phyloP scores from a whole-genome alignment of 64 coral and sea anemone genomes.

The Pocillopora verrucosa region DNA sequence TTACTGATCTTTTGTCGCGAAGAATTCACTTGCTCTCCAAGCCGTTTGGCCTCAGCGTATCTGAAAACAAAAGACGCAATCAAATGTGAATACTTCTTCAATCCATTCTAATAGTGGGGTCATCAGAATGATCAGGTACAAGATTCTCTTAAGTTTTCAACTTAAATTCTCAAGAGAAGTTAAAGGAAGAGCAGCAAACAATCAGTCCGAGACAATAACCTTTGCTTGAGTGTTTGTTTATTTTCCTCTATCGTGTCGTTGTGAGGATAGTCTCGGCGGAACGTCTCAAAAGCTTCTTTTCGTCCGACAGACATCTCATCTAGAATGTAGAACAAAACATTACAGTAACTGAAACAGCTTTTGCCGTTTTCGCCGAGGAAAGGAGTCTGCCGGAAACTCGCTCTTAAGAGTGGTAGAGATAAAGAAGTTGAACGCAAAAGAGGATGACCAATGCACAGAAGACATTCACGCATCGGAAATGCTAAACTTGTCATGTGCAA shows the following conservation, averaged over 20 bases:
- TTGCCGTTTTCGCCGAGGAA: too few relatives aligned
- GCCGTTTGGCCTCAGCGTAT: constrained; percentile 84
- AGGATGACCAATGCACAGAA: too few relatives aligned
- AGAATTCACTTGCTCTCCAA: constrained; percentile 93
- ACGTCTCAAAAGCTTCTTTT: constrained; percentile 95
- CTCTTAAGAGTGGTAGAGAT: too few relatives aligned
- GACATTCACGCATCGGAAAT: too few relatives aligned
- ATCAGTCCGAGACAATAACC: constrained; percentile 28
- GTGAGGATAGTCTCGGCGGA: constrained; percentile 87
- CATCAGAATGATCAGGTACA: not conserved
- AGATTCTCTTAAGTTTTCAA: not conserved
- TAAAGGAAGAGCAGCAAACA: not conserved
- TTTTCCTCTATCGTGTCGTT: constrained; percentile 91
- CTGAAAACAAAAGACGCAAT: constrained; percentile 11
- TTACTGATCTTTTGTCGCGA: constrained; percentile 97
- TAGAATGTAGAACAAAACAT: not conserved
- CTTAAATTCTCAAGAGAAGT: not conserved
- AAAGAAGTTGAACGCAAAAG: too few relatives aligned
- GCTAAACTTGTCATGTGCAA: too few relatives aligned
- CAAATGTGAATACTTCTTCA: not conserved
- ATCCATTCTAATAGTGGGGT: not conserved
- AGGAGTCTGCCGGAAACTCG: too few relatives aligned
- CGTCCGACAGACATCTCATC: constrained; percentile 98
- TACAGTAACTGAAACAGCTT: too few relatives aligned
- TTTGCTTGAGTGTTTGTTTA: constrained; percentile 84